Percentiles rank a stretch among this genome's conserved stretches.
phyloP scores from a whole-genome alignment of 1,140 invertebrate species.

The Nephotettix cincticeps region DNA sequence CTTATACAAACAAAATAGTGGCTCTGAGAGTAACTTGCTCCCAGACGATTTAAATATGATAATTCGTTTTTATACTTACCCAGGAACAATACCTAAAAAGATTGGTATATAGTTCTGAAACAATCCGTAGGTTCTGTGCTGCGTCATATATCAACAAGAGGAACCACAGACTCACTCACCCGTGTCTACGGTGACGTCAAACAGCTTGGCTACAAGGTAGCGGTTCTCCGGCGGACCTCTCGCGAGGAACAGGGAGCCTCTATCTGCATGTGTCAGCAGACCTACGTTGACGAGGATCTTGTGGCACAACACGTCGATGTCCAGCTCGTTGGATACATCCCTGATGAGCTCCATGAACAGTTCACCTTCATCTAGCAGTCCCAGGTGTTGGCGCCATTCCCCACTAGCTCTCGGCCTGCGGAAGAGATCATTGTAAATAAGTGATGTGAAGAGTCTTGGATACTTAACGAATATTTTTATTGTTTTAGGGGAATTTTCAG shows the following conservation, averaged over 20 bases:
- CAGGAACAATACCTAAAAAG: too few species aligned
- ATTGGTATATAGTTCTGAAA: too few species aligned
- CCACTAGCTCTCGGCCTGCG: constrained; percentile 33
- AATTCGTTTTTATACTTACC: too few species aligned
- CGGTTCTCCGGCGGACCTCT: constrained; percentile 71
- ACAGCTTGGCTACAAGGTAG: constrained; percentile 86
- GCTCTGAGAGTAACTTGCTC: too few species aligned
- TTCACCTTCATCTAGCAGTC: constrained; percentile 72
- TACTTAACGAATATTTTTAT: too few species aligned
- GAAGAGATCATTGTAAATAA: too few species aligned
- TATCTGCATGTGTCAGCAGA: constrained; percentile 80
- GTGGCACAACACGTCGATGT: constrained; percentile 90
- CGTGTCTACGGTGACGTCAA: constrained; percentile 87
- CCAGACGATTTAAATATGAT: too few species aligned
- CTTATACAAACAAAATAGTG: too few species aligned
- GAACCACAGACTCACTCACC: constrained; percentile 52
- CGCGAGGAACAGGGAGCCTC: constrained; percentile 84
- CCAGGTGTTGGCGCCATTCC: constrained; percentile 54
- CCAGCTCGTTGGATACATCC: constrained; percentile 89
- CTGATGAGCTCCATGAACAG: constrained; percentile 91
- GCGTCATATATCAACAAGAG: too few species aligned
- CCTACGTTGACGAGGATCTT: constrained; percentile 93
- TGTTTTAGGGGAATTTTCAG: too few species aligned
- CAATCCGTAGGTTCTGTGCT: too few species aligned
- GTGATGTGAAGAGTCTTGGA: too few species aligned